Percentiles rank a stretch among this genome's conserved stretches.
phyloP scores from a whole-genome alignment of 2,113 vertebrate genomes.

The Nothocercus nigrocapillus region DNA sequence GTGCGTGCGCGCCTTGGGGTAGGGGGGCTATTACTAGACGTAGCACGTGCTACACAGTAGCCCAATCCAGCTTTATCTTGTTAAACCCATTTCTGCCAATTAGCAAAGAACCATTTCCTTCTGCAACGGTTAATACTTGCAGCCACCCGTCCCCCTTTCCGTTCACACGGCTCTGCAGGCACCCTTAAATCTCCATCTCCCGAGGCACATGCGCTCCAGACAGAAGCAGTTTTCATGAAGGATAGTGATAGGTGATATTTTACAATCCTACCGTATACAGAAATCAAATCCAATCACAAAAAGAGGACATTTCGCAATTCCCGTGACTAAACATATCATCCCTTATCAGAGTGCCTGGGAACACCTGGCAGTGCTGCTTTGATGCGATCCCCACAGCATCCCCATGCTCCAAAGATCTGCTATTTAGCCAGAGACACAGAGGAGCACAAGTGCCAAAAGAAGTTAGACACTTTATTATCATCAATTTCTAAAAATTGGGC shows the following conservation, averaged over 20 bases:
- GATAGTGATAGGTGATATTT: neutral
- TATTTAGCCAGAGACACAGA: neutral
- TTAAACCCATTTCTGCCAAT: neutral
- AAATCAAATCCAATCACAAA: neutral
- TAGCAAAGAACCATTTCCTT: neutral
- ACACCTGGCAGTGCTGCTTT: neutral
- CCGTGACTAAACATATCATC: neutral
- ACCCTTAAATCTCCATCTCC: neutral
- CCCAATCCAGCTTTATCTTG: neutral
- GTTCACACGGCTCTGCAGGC: neutral
- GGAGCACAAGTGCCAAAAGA: neutral
- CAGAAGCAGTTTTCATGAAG: neutral
- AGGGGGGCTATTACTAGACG: neutral
- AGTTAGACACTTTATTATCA: neutral
- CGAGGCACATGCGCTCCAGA: rapidly evolving
- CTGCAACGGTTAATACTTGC: neutral
- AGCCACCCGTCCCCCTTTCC: neutral
- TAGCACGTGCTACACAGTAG: rapidly evolving
- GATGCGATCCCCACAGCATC: neutral
- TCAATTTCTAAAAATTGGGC: neutral
- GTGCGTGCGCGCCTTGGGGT: rapidly evolving
- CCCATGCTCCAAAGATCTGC: neutral
- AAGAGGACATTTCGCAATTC: neutral
- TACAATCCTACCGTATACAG: neutral
- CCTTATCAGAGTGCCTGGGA: neutral